These are phyloP conservation scores for Patella pellucida DNA, from an alignment of 2,888 invertebrate species.

Conservation along the genomic window DNA sequence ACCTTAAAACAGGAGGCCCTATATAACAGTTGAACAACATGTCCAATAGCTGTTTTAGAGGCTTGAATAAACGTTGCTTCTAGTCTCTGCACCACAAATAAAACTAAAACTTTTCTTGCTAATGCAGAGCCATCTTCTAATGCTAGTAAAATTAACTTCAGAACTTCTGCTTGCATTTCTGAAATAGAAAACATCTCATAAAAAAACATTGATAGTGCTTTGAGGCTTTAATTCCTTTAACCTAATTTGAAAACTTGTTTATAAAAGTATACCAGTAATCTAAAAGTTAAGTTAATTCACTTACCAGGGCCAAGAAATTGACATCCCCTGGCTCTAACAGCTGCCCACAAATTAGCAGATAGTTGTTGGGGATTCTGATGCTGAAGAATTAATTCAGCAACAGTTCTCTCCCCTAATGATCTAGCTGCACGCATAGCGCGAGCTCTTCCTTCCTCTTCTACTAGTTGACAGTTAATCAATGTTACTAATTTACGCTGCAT, in stretches of 20 bases:
- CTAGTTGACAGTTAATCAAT: conserved; percentile 90
- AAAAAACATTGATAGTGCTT: background rate
- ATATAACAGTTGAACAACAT: conserved; percentile 97
- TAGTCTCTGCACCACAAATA: conserved; percentile 97
- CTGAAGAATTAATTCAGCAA: conserved; percentile 92
- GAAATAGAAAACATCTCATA: conserved; percentile 32
- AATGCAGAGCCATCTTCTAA: conserved; percentile 95
- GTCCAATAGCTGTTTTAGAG: conserved; percentile 98
- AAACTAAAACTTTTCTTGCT: conserved; percentile 83
- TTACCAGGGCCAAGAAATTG: conserved; percentile 94
- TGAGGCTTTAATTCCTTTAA: background rate
- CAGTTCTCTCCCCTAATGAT: conserved; percentile 94
- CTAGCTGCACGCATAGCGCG: conserved; percentile 79
- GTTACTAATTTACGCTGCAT: conserved; percentile 96
- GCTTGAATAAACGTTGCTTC: conserved; percentile 86
- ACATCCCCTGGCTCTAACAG: conserved; percentile 94
- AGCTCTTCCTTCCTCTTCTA: conserved; percentile 82
- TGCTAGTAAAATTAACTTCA: conserved; percentile 90
- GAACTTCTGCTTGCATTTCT: conserved; percentile 99
- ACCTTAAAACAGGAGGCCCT: conserved; percentile 98
- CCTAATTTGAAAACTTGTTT: background rate
- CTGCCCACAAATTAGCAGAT: conserved; percentile 95
- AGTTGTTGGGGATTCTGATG: conserved; percentile 97
- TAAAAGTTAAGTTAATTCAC: background rate
- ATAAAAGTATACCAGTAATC: background rate